phyloP scores from a whole-genome alignment of 2,888 invertebrate species.

The Eupeodes latifasciatus region DNA sequence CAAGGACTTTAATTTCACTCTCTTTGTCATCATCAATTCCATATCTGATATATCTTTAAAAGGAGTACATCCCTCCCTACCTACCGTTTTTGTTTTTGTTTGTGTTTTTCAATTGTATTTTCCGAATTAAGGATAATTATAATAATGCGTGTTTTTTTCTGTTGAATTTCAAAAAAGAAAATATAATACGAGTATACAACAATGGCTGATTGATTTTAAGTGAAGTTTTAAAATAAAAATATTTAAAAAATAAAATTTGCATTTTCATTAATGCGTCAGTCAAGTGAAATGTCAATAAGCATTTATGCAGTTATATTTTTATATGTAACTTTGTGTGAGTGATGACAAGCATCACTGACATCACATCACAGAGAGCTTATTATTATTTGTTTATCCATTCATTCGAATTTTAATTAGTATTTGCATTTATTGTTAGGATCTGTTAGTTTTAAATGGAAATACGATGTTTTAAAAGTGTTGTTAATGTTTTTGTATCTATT shows the following conservation, averaged over 20 bases:
- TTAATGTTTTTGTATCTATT: background rate
- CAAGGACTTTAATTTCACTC: constrained; percentile 17
- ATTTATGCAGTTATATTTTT: constrained; percentile 15
- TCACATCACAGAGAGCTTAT: constrained; percentile 5
- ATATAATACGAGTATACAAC: constrained; percentile 15
- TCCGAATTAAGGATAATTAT: constrained; percentile 31
- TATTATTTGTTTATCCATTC: constrained; percentile 34
- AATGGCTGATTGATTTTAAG: constrained; percentile 31
- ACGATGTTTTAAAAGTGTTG: constrained; percentile 11
- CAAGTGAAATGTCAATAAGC: constrained; percentile 60
- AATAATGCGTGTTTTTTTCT: constrained; percentile 15
- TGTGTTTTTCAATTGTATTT: constrained; percentile 17
- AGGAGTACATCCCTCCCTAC: background rate
- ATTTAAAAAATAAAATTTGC: constrained; percentile 15
- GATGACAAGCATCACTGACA: constrained; percentile 15
- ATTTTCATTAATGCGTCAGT: constrained; percentile 36
- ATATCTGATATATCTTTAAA: background rate
- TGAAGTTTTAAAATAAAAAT: constrained; percentile 12
- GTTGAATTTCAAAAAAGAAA: background rate
- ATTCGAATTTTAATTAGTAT: constrained; percentile 42
- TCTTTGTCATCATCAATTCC: background rate
- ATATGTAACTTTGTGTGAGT: background rate
- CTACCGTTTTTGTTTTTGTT: background rate
- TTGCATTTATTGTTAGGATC: constrained; percentile 33
- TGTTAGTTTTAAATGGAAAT: constrained; percentile 34